Evolutionary conservation across 2,113 vertebrate genomes (phyloP).

Genomic region (Diglossa brunneiventris): DNA sequence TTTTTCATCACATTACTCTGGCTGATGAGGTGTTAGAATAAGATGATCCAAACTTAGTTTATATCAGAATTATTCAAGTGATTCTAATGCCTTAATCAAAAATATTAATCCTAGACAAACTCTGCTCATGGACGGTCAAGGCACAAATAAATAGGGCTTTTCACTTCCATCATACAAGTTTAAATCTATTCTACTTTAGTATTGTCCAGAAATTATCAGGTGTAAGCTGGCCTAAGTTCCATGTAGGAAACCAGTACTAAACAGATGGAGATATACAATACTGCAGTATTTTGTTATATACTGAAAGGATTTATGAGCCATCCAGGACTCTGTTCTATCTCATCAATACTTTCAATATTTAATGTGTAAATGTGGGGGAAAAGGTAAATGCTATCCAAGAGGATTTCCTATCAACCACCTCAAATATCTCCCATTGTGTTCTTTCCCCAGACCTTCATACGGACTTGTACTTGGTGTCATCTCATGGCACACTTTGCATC

Average conservation of each 20-base stretch:
- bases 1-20: not conserved
- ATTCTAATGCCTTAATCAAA: not conserved
- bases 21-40: not conserved
- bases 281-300: not conserved
- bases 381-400: not conserved
- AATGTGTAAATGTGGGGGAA: not conserved
- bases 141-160: not conserved
- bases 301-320: not conserved
- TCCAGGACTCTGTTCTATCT: not conserved
- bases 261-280: not conserved
- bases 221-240: not conserved
- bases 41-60: conserved; percentile 4
- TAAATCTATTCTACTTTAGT: not conserved
- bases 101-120: not conserved
- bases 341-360: not conserved
- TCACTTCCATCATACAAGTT: not conserved
- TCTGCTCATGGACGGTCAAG: not conserved
- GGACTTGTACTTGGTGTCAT: not conserved
- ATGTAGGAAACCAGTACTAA: not conserved
- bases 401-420: not conserved
- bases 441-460: not conserved
- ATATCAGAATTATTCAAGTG: conserved; percentile 15
- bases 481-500: not conserved
- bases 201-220: not conserved
- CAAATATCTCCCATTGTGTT: not conserved